Percentiles rank a stretch among this genome's conserved stretches.
These are phyloP conservation scores for Perizoma flavofasciatum DNA, from an alignment of 2,888 invertebrate genomes.

Conservation along the genomic window DNA sequence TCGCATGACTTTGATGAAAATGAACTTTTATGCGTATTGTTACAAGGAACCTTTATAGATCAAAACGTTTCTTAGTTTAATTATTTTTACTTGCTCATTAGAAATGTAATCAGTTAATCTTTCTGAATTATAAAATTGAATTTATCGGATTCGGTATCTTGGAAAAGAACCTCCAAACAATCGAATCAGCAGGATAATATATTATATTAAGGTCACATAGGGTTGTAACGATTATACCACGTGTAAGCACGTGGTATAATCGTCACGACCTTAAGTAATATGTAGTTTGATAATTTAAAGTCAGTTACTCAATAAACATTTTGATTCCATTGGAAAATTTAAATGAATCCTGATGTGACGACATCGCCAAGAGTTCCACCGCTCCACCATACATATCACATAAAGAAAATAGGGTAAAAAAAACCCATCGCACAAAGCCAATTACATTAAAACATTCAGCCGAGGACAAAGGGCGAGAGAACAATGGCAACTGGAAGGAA, in stretches of 20 bases:
- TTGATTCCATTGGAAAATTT: slow-evolving; percentile 8
- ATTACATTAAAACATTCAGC: slow-evolving; percentile 84
- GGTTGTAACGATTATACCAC: too few species aligned
- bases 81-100: too few species aligned
- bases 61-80: too few species aligned
- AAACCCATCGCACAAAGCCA: slow-evolving; percentile 77
- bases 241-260: too few species aligned
- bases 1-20: slow-evolving; percentile 15
- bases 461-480: slow-evolving; percentile 79
- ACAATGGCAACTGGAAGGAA: slow-evolving; percentile 77
- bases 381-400: slow-evolving; percentile 28
- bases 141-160: too few species aligned
- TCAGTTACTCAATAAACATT: not conserved
- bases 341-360: slow-evolving; percentile 27
- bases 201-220: too few species aligned
- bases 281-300: too few species aligned
- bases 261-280: too few species aligned
- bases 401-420: slow-evolving; percentile 56
- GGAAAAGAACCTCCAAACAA: too few species aligned
- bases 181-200: too few species aligned
- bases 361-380: slow-evolving; percentile 46
- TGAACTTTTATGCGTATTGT: slow-evolving; percentile 18
- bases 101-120: too few species aligned
- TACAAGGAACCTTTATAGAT: not conserved
- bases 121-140: too few species aligned